Base-by-base conservation (phyloP, 1,140 invertebrate species). In the Acromyrmex echinatior region DNA sequence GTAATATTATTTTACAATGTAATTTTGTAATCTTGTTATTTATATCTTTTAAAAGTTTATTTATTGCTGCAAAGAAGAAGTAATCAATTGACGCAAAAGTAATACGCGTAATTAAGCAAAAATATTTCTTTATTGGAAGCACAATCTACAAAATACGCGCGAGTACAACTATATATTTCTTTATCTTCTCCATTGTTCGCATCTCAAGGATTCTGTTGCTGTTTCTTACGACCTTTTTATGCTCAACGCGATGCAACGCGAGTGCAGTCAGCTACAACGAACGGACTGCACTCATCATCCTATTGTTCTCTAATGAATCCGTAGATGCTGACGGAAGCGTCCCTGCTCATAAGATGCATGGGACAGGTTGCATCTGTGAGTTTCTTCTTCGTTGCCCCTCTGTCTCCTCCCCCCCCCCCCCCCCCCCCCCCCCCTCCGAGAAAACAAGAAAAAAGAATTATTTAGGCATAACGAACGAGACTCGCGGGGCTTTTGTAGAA, bases 301-400 rank as follows among this genome's bases (percentile, higher is more conserved):
- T 92, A 95, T 95, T 95, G 94, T 95, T 95, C 94, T 94, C 93
- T 95, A 95, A 95, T 95, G 94, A 95, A 95, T 95, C 93, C 93
- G 93, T 95, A 93, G 94, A 94, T 93, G 92, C 94, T 94, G 94
- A 95, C 93, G 93, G 94, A 95, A 94, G 93, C 93, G 87, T 78
- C 84, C 86, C 76, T 78, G 86, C 90, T 74, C 86, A 73, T 84
- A 92, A 93, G 92, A 93, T 92, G 87, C 92, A 93, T 92, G 89
- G 90, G 86, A 93, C 93, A 92, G 90, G 92, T 93, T 91, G 89
- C 87, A 80, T 89, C 89, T 91, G 87, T 84, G 21, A 56, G 88
- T 62, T 65, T 79, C 87, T 90, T 88, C 68, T 86, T 82, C 81
- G 62, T 86, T 80, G 85, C 82, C 84, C 82, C 60, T 82, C 77